Conservation (phyloP, 2,888 invertebrate species). For the Sarcophaga caerulescens region DNA sequence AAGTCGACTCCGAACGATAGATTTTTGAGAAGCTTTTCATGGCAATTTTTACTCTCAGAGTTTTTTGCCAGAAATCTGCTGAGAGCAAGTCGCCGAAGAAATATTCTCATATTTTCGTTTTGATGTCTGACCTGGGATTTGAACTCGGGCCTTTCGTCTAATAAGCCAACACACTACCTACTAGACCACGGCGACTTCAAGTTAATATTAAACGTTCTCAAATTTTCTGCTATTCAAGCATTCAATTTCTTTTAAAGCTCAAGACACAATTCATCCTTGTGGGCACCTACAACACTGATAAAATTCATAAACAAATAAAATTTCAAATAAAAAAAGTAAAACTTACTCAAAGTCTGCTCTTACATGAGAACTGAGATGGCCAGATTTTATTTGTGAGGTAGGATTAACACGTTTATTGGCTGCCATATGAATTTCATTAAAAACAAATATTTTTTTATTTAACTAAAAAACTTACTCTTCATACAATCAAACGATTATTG, state of each 20-base stretch:
- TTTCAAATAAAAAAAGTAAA: neutral
- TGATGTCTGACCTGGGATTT: no score
- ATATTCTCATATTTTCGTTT: no score
- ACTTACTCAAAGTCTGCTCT: slow-evolving; percentile 51
- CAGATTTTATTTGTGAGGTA: slow-evolving; percentile 24
- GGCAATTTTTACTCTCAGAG: no score
- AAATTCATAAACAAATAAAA: neutral
- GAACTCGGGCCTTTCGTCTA: no score
- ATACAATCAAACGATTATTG: slow-evolving; percentile 71
- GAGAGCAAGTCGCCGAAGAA: no score
- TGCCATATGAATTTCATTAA: slow-evolving; percentile 5
- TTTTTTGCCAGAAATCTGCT: no score
- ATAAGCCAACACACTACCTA: no score
- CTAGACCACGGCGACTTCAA: no score
- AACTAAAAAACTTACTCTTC: slow-evolving; percentile 70
- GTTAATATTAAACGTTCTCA: slow-evolving; percentile 51
- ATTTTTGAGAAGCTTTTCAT: no score
- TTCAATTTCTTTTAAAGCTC: slow-evolving; percentile 60
- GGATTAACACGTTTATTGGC: slow-evolving; percentile 45
- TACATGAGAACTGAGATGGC: slow-evolving; percentile 1
- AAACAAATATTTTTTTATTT: neutral
- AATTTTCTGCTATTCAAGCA: slow-evolving; percentile 55
- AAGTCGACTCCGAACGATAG: no score
- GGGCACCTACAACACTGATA: slow-evolving; percentile 62
- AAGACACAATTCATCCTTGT: slow-evolving; percentile 68